Percentiles rank a stretch among this genome's conserved stretches.
These are phyloP conservation scores for Bufo bufo DNA, from an alignment of 2,113 vertebrate species.

Conservation along the genomic window DNA sequence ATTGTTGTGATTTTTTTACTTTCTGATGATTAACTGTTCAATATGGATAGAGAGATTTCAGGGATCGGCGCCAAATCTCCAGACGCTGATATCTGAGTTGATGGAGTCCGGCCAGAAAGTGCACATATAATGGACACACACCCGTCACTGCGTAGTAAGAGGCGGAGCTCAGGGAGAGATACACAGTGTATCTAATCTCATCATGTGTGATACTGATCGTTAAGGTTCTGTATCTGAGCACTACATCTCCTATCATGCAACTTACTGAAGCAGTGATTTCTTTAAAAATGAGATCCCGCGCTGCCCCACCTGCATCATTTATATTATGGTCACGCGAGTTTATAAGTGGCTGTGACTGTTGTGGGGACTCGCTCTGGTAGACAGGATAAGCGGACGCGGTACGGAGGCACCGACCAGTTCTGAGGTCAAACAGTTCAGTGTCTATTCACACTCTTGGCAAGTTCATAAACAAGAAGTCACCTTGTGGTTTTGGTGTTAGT, in stretches of 20 bases:
- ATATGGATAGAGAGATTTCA: not conserved
- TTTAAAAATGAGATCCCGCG: no score
- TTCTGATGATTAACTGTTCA: conserved; percentile 6
- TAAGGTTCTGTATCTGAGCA: not conserved
- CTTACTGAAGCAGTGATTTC: not conserved
- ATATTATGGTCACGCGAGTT: no score
- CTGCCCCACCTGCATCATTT: no score
- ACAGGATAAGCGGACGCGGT: no score
- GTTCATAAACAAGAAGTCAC: no score
- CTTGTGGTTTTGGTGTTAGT: no score
- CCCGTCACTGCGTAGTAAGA: no score
- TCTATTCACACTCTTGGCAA: no score
- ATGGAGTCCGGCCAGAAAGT: not conserved
- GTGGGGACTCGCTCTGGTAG: no score
- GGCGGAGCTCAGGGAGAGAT: not conserved
- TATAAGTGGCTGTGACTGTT: no score
- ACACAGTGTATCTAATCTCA: not conserved
- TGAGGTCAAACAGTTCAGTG: no score
- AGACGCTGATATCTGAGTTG: not conserved
- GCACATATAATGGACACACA: not conserved
- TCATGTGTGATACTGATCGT: not conserved
- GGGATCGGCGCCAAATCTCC: not conserved
- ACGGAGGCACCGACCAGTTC: no score
- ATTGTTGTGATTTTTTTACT: not conserved
- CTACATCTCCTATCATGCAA: not conserved